phyloP scores from a whole-genome alignment of 2,888 invertebrate genomes.

The Cheilosia urbana region DNA sequence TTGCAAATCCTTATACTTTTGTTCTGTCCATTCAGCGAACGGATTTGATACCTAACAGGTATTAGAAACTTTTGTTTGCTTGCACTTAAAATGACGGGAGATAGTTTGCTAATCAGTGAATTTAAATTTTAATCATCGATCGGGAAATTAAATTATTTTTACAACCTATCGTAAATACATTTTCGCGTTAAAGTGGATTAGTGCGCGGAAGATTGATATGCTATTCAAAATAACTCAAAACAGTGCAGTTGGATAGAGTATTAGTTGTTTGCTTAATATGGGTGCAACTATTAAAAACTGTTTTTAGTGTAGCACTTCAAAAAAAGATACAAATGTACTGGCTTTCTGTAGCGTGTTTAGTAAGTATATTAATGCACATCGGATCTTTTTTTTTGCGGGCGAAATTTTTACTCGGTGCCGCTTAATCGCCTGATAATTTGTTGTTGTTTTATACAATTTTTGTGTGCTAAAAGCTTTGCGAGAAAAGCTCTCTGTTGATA shows the following conservation, averaged over 20 bases:
- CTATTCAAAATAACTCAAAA: not conserved
- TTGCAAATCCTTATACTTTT: constrained; percentile 39
- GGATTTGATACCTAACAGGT: constrained; percentile 21
- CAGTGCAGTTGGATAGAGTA: not conserved
- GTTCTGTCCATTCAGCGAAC: constrained; percentile 17
- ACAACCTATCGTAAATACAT: not conserved
- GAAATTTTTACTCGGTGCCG: constrained; percentile 5
- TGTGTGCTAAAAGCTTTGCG: constrained; percentile 16
- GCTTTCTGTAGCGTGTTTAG: not conserved
- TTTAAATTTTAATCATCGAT: constrained; percentile 4
- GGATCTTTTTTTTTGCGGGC: constrained; percentile 20
- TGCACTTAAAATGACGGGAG: constrained; percentile 1
- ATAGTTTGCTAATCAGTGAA: constrained; percentile 42
- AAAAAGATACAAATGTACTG: not conserved
- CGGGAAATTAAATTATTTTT: constrained; percentile 5
- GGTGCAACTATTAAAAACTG: not conserved
- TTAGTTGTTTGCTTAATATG: not conserved
- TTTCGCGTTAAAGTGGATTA: not conserved
- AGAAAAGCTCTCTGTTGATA: constrained; percentile 17
- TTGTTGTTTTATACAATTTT: constrained; percentile 9
- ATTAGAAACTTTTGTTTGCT: constrained; percentile 13
- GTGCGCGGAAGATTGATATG: constrained; percentile 7
- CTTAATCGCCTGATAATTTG: constrained; percentile 20
- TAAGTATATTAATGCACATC: constrained; percentile 18
- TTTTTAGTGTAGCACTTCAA: not conserved